Percentiles rank a stretch among this genome's conserved stretches.
Evolutionary conservation across 2,888 invertebrate species (phyloP).

Genomic region (Syrista parreyssii): DNA sequence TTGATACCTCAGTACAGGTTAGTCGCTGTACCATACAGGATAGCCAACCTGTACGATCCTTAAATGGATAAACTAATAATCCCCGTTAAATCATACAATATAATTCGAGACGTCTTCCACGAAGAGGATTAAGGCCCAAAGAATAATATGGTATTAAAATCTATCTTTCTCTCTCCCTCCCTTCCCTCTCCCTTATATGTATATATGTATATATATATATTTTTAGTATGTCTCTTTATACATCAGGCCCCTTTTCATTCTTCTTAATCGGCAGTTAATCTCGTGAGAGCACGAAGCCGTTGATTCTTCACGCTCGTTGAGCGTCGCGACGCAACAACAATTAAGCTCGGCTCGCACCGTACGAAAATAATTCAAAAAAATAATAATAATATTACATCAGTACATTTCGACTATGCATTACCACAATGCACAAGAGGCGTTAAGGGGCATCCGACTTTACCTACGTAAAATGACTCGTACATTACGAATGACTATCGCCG

Average conservation of each 20-base stretch:
- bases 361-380: not conserved
- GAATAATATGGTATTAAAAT: not conserved
- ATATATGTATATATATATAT: no score
- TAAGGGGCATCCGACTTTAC: not conserved
- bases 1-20: not conserved
- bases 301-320: not conserved
- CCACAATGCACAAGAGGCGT: not conserved
- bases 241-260: not conserved
- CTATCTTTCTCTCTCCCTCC: not conserved
- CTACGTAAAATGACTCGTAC: not conserved
- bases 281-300: not conserved
- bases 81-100: not conserved
- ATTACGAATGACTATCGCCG: not conserved
- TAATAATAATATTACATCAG: not conserved
- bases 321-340: not conserved
- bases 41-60: not conserved
- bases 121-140: not conserved
- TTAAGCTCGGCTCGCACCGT: not conserved
- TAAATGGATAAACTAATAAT: not conserved
- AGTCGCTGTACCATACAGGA: not conserved
- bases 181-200: no score
- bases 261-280: not conserved
- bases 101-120: not conserved
- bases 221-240: not conserved
- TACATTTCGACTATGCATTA: not conserved